These are phyloP conservation scores for Myotis lucifugus DNA, from an alignment of 2,113 vertebrate genomes.

Conservation along the genomic window DNA sequence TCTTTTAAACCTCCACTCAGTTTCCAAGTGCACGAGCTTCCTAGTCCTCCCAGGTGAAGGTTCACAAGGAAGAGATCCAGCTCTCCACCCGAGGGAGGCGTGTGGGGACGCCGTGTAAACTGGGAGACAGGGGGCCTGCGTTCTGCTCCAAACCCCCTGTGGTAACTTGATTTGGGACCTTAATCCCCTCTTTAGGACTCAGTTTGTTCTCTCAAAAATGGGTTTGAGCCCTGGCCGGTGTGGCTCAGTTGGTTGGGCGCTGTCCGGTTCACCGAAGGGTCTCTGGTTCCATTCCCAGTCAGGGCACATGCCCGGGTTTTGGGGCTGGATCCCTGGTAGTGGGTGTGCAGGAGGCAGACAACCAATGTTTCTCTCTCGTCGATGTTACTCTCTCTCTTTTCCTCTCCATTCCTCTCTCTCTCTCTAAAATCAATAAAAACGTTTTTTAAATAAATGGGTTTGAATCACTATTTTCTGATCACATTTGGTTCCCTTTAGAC, in stretches of 20 bases:
- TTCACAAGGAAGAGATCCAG: neutral
- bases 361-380: no score
- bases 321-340: no score
- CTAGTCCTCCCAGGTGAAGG: neutral
- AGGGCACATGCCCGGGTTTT: no score
- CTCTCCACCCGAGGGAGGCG: no score
- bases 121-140: neutral
- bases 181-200: neutral
- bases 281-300: no score
- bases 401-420: no score
- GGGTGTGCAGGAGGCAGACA: no score
- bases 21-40: neutral
- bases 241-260: no score
- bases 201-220: neutral
- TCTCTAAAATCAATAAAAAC: no score
- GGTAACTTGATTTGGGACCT: neutral
- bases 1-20: neutral
- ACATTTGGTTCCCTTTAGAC: neutral
- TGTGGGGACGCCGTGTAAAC: fast-evolving
- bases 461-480: neutral
- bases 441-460: neutral
- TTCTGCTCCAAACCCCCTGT: neutral
- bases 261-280: no score
- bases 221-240: neutral
- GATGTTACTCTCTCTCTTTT: no score